Percentiles rank a stretch among this genome's conserved stretches.
phyloP scores from a whole-genome alignment of 2,113 vertebrate species.

The Tachycineta bicolor region DNA sequence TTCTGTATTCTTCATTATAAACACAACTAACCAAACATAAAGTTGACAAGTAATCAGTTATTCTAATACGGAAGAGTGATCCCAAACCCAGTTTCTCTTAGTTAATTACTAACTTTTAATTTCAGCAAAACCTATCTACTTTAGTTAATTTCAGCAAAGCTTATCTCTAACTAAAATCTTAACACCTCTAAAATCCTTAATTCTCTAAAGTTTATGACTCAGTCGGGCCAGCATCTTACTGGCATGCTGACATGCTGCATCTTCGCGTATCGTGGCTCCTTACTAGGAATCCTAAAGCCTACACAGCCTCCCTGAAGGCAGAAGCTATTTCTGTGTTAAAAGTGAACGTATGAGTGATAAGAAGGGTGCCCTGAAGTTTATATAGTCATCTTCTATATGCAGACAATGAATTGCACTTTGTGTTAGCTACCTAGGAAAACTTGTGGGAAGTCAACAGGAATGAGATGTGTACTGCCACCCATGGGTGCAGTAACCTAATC shows the following conservation, averaged over 20 bases:
- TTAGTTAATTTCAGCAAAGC: no score
- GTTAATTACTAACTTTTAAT: no score
- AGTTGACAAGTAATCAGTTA: no score
- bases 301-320: not conserved
- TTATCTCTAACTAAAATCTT: no score
- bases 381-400: accelerated
- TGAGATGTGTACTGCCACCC: not conserved
- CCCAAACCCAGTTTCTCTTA: no score
- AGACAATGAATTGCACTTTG: not conserved
- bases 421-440: not conserved
- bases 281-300: not conserved
- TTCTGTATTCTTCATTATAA: no score
- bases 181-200: no score
- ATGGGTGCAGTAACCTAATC: not conserved
- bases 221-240: not conserved
- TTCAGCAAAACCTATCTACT: no score
- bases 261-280: not conserved
- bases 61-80: no score
- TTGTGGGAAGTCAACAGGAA: not conserved
- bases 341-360: not conserved
- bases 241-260: not conserved
- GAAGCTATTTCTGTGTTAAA: not conserved
- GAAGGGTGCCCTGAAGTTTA: not conserved
- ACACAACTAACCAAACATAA: no score
- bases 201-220: no score